Conservation (phyloP, 2,797 vertebrate genomes). For the Pseudochirops cupreus region DNA sequence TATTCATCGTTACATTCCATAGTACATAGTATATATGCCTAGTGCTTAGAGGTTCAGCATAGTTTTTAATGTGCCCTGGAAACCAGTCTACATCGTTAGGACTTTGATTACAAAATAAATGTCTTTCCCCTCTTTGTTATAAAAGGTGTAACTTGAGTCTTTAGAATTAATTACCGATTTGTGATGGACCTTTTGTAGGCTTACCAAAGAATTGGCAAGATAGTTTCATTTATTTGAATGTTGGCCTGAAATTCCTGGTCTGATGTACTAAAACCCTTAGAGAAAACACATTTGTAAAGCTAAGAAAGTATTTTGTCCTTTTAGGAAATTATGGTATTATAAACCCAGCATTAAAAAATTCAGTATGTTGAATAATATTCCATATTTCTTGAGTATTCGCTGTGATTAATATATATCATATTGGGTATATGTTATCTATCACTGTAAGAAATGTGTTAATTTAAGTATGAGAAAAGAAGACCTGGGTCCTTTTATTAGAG, state of each 20-base stretch:
- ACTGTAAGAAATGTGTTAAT: neutral
- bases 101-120: neutral
- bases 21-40: neutral
- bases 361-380: neutral
- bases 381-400: neutral
- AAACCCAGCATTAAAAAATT: neutral
- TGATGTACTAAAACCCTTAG: neutral
- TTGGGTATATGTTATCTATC: neutral
- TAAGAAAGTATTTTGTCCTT: conserved; percentile 6
- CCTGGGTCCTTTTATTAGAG: neutral
- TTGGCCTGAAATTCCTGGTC: neutral
- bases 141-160: neutral
- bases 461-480: neutral
- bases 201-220: neutral
- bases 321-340: neutral
- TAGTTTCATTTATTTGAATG: neutral
- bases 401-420: neutral
- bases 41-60: neutral
- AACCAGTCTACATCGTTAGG: neutral
- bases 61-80: neutral
- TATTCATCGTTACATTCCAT: neutral
- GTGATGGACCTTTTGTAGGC: neutral
- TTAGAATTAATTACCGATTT: neutral
- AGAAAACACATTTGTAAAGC: neutral
- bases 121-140: neutral